Evolutionary conservation across 2,113 vertebrate species (phyloP), one percentile per base, ranked within the genome.

Genomic region (Acanthisitta chloris): DNA sequence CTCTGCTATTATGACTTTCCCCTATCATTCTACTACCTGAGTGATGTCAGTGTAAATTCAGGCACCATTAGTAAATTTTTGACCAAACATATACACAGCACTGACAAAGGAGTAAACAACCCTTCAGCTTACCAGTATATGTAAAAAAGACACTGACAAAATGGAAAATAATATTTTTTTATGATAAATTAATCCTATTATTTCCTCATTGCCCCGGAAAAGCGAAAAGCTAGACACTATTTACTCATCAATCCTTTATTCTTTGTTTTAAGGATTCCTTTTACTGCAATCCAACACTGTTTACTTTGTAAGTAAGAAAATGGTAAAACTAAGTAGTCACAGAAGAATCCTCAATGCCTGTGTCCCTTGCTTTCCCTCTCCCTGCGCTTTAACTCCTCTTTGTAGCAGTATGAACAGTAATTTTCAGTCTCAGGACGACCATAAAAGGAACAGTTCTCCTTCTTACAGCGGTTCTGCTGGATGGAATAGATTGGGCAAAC

Each of bases 391-490:
- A 99, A 93, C 97, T 99, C 99, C 97, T 99, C 99, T 89, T 98
- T 99, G 98, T 99, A 99, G 98, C 99, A 99, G 98, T 99, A 99
- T 54, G 99, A 99, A 95, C 99, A 99, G 97, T 98, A 99, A 98
- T 99, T 99, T 92, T 99, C 99, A 51, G 99, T 99, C 98, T 99
- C 99, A 0, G 99, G 98, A 83, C 99, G 98, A 28, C 99, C 99
- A 46, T 99, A 99, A 97, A 99, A 99, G 94, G 99, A 99, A 94
- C 99, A 99, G 98, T 99, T 99, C 94, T 99, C 99, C 95, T 98
- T 99, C 98, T 98, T 99, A 96, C 99, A 99, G 95, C 99, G 99
- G 96, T 98, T 99, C 98, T 99, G 99, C 97, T 99, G 99, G 96
- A 98, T 98, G 95, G 98, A 98, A 97, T 99, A 99, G 55, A 98